Evolutionary conservation across 1,140 invertebrate genomes (phyloP), one percentile per base, ranked within the genome.

Genomic region (Aphis gossypii): DNA sequence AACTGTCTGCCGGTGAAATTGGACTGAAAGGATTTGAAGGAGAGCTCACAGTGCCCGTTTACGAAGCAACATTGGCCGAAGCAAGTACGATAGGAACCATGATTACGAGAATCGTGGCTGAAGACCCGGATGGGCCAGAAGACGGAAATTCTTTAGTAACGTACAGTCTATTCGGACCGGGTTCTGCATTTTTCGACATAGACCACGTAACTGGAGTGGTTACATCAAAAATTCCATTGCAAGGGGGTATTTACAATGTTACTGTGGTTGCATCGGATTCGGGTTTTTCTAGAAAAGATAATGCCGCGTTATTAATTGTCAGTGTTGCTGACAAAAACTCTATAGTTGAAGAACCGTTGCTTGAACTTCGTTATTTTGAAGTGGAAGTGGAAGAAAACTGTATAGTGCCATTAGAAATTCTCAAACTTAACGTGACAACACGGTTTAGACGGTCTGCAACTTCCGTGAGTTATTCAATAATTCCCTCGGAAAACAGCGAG

Each of bases 71-170:
- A 18, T 95, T 97, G 41, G 95, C 96, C 90, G 97, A 98, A 94
- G 97, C 97, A 94, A 96, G 96, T 25, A 96, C 96, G 2, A 95
- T 97, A 4, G 97, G 97, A 35, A 97, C 96, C 14, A 95, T 96
- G 23, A 96, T 98, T 0, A 96, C 96, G 6, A 96, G 96, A 95
- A 96, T 99, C 6, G 96, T 96, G 93, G 98, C 98, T 0, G 98
- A 98, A 87, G 98, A 99, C 95, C 96, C 97, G 1, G 98, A 99
- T 95, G 97, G 94, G 8, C 96, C 97, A 51, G 97, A 97, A 1
- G 98, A 98, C 95, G 98, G 98, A 82, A 98, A 98, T 94, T 97
- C 97, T 0, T 94, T 98, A n/a, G 96, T 98, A 5, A 94, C 98
- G 0, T 98, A 97, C 94, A 97, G 97, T 94, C 96, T 98, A 83